Base-by-base conservation (phyloP, 2,797 vertebrate species). In the Tenualosa thibaudeaui region DNA sequence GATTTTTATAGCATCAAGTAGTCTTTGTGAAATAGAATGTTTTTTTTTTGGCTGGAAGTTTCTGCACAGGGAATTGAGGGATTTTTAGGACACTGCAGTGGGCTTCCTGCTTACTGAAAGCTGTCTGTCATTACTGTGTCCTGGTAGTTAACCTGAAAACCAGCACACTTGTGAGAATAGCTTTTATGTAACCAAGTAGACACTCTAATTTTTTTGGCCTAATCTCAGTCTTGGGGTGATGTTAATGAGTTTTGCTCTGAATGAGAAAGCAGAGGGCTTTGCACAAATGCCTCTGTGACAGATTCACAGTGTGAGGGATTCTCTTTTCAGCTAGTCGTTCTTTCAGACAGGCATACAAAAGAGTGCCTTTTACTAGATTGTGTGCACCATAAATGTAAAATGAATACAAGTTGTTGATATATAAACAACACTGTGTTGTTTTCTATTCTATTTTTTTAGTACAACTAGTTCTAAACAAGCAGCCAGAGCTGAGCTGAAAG, bases 1-100 rank as follows among this genome's bases (percentile, higher is more conserved):
- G 89, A 89, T 92, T 87, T 84, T 89, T 84, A 81, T 90, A 88
- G 83, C 89, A 83, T 88, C 89, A 37, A 85, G 89, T 89, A 78
- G 58, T 89, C 71, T 89, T 86, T 2, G 49, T 87, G 86, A 89
- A 90, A 75, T 85, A 84, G 9, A 9, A 9, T 12, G 1, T 12
- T 51, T 51, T 51, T 51, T 68, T 78, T 75, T 43, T 90, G 90
- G 86, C 81, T 65, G 81, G 60, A 85, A 86, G 40, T 78, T 78
- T 78, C 71, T 78, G 40, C 40, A 78, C 40, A 78, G 40, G 43
- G 40, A 78, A 46, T 46, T 46, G 40, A 78, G 71, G 37, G 71
- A 78, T 46, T 78, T 78, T 46, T 0, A 78, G 71, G 71, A 78
- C 71, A 78, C 40, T 19, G 71, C 71, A 78, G 37, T 31, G 15